A percentile compares a stretch with the other conserved stretches of the same genome.
phyloP scores from a whole-genome alignment of 1,140 invertebrate species.

The Metopolophium dirhodum region DNA sequence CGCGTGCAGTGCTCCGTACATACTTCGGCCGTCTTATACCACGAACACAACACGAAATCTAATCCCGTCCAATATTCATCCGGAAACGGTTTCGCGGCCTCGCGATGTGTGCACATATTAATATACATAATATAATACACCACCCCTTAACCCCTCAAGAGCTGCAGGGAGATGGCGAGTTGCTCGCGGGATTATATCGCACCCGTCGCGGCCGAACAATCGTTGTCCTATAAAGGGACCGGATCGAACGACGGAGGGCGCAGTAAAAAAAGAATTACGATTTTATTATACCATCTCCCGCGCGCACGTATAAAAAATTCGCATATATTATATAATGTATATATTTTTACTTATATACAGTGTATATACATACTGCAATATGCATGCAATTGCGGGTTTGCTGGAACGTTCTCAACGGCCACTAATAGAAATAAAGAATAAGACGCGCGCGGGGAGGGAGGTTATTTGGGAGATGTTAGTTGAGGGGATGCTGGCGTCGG shows the following conservation, averaged over 20 bases:
- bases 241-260: background rate
- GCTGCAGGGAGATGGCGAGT: background rate
- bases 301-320: background rate
- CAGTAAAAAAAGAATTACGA: slow-evolving; percentile 56
- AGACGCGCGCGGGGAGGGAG: background rate
- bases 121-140: background rate
- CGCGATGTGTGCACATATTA: background rate
- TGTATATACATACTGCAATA: slow-evolving; percentile 25
- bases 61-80: slow-evolving; percentile 40
- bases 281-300: slow-evolving; percentile 48
- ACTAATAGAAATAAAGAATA: slow-evolving; percentile 31
- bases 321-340: background rate
- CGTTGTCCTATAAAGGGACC: background rate
- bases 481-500: no score
- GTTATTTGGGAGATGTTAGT: background rate
- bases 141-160: no score
- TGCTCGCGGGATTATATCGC: background rate
- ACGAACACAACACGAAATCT: background rate
- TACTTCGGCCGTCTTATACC: background rate
- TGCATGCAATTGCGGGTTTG: slow-evolving; percentile 50
- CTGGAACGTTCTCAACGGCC: background rate
- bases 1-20: background rate
- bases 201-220: background rate
- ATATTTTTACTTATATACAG: background rate
- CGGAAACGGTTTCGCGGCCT: background rate